Conservation (phyloP, 2,888 invertebrate species). For the Diogma glabrata region DNA sequence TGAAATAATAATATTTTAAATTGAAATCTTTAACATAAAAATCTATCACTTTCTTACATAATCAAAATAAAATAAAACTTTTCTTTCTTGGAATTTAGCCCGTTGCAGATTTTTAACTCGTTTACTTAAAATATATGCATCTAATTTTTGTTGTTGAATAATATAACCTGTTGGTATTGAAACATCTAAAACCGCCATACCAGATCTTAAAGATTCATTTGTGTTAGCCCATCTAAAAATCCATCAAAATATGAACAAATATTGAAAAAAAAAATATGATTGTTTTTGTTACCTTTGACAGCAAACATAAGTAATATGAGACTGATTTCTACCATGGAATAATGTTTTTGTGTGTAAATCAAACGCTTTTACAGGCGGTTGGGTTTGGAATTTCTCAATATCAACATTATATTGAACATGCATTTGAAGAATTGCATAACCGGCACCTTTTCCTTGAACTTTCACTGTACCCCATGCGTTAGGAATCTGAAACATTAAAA, state of each 20-base stretch:
- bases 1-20: constrained; percentile 31
- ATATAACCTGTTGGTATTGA: constrained; percentile 84
- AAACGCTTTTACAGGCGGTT: constrained; percentile 73
- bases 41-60: constrained; percentile 49
- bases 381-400: constrained; percentile 67
- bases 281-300: constrained; percentile 62
- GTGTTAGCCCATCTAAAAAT: constrained; percentile 64
- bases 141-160: constrained; percentile 79
- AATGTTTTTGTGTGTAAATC: constrained; percentile 59
- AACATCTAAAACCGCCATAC: constrained; percentile 78
- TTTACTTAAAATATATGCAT: constrained; percentile 70
- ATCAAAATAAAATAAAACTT: constrained; percentile 87
- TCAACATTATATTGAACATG: constrained; percentile 88
- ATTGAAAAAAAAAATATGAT: background rate
- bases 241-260: constrained; percentile 14
- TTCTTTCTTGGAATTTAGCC: constrained; percentile 68
- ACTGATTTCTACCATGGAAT: constrained; percentile 85
- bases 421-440: constrained; percentile 90
- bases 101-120: constrained; percentile 70
- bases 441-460: constrained; percentile 84
- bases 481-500: constrained; percentile 52
- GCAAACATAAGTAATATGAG: constrained; percentile 73
- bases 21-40: constrained; percentile 2
- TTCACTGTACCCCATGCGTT: constrained; percentile 91
- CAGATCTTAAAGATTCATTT: constrained; percentile 70